Conservation (phyloP, 2,113 vertebrate genomes). For the Oreotrochilus melanogaster region DNA sequence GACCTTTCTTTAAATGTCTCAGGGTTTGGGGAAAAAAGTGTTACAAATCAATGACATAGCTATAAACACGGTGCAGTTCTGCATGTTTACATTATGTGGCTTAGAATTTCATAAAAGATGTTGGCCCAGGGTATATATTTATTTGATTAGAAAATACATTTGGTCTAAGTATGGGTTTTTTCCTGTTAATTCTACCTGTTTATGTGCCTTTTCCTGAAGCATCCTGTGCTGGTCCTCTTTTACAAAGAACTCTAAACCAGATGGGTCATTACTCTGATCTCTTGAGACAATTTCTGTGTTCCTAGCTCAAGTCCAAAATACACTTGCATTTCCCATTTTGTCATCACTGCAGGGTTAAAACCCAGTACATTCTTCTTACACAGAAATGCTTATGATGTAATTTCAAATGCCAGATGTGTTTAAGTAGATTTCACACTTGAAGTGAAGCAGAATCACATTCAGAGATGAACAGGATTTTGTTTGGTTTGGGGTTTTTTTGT, state of each 20-base stretch:
- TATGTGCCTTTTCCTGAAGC: not conserved
- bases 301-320: not conserved
- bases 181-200: not conserved
- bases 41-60: not conserved
- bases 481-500: too few species aligned
- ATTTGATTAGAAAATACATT: not conserved
- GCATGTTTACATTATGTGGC: not conserved
- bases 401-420: not conserved
- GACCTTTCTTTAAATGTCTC: not conserved
- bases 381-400: not conserved
- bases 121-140: not conserved
- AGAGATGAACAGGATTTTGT: not conserved
- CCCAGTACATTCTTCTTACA: not conserved
- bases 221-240: not conserved
- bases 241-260: not conserved
- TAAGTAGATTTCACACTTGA: constrained; percentile 8
- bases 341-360: not conserved
- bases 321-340: not conserved
- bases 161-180: not conserved
- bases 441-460: not conserved
- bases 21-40: not conserved
- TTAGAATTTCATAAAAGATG: not conserved
- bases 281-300: not conserved
- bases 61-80: not conserved
- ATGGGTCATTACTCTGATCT: not conserved